Conservation (phyloP, 2,113 vertebrate genomes). For the Elanus axillaris region DNA sequence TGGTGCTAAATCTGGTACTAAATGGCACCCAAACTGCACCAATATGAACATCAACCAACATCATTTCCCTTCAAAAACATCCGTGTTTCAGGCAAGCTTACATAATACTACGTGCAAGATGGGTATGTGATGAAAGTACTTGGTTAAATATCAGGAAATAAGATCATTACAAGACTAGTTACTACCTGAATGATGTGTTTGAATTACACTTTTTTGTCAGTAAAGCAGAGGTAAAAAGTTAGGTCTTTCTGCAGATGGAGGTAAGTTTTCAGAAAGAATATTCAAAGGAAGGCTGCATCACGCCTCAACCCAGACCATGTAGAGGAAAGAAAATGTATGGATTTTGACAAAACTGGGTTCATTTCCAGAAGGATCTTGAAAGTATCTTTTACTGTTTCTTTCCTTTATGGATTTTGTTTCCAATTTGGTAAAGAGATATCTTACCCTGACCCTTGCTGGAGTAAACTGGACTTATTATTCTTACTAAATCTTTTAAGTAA, state of each 20-base stretch:
- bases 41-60: neutral
- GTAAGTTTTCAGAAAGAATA: neutral
- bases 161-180: rapidly evolving
- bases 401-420: neutral
- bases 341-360: neutral
- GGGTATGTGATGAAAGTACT: neutral
- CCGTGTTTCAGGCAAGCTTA: neutral
- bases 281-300: neutral
- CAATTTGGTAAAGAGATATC: neutral
- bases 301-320: neutral
- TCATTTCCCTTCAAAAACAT: neutral
- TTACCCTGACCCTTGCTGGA: neutral
- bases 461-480: neutral
- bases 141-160: neutral
- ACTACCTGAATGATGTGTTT: neutral
- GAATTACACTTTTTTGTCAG: neutral
- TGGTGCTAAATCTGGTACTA: neutral
- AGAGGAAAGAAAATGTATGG: neutral
- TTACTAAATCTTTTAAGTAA: neutral
- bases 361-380: neutral
- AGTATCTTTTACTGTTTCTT: neutral
- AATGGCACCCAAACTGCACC: neutral
- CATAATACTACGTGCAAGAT: neutral
- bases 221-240: neutral
- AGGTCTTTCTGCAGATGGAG: rapidly evolving